A percentile compares a stretch with the other conserved stretches of the same genome.
phyloP scores from a whole-genome alignment of 1,140 invertebrate species.

The Elymnias hypermnestra region DNA sequence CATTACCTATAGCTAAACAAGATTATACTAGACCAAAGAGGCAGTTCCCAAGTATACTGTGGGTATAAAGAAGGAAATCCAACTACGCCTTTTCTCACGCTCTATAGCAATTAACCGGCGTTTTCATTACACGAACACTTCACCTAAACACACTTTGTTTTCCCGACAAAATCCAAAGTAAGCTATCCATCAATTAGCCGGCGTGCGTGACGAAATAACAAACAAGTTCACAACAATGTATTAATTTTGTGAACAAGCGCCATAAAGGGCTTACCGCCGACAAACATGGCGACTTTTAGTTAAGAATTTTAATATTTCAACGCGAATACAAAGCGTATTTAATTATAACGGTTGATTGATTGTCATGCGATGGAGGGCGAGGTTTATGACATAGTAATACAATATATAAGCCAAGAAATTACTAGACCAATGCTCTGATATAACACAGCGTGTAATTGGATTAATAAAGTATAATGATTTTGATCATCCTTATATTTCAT shows the following conservation, averaged over 20 bases:
- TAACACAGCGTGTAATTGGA: too few species aligned
- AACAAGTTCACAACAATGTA: conserved; percentile 25
- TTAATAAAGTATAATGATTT: neutral
- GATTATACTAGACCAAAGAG: too few species aligned
- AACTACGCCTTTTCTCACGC: too few species aligned
- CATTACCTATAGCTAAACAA: too few species aligned
- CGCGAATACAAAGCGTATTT: conserved; percentile 19
- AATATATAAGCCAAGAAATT: neutral
- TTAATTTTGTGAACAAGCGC: conserved; percentile 26
- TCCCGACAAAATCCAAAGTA: conserved; percentile 13
- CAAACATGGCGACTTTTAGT: conserved; percentile 18
- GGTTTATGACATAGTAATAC: conserved; percentile 4
- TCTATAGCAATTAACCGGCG: too few species aligned
- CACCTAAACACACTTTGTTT: conserved; percentile 1
- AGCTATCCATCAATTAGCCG: conserved; percentile 26
- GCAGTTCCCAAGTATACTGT: too few species aligned
- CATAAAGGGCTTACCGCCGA: conserved; percentile 24
- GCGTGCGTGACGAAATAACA: conserved; percentile 23
- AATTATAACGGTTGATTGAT: conserved; percentile 21
- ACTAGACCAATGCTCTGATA: too few species aligned
- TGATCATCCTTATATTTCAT: neutral
- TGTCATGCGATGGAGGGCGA: conserved; percentile 11
- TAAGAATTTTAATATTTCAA: conserved; percentile 27
- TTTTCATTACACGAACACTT: conserved; percentile 8
- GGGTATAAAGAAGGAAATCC: too few species aligned